Base-by-base conservation (phyloP, 2,797 vertebrate genomes). In the Coranthus polyacanthus region DNA sequence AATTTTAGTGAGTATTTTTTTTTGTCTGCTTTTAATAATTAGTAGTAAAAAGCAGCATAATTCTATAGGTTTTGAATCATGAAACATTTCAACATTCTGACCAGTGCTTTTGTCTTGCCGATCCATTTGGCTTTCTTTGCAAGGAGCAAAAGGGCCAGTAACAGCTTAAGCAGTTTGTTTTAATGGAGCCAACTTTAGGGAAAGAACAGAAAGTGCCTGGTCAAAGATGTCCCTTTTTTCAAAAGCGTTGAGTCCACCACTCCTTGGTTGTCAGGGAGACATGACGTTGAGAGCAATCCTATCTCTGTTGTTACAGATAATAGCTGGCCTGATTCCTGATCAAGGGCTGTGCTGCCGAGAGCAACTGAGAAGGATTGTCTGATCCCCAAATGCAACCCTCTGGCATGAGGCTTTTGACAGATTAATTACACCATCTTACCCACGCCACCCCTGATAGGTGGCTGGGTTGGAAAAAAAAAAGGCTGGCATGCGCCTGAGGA, bases 351-450 rank as follows among this genome's bases (percentile, higher is more conserved):
- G 68, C 54, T 59, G 39, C 47, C 1, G 13, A 69, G 42, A 65
- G 61, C 70, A 69, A 75, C 69, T 18, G 62, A 83, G 72, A 80
- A 44, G 63, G 56, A 78, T 61, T 29, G 60, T 57, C 51, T 68
- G 70, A 80, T 81, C 81, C 58, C 78, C 54, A 59, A 57, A 77
- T 32, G 59, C 72, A 68, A 39, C 44, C 63, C 68, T 83, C 24
- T 68, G 79, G 74, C 62, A 58, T 61, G 63, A 74, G 36, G 67
- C 58, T 76, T 87, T 82, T 86, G 87, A 88, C 77, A 75, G 82
- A 88, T 83, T 78, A 71, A 80, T 85, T 85, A 81, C 60, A 76
- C 73, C 50, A 64, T 77, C 62, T 56, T 55, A 42, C 59, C 60
- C 45, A 45, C 16, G 55, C 68, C 68, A 75, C 63, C 66, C 29